Evolutionary conservation across 2,113 vertebrate species (phyloP).

Genomic region (Triplophysa rosa): DNA sequence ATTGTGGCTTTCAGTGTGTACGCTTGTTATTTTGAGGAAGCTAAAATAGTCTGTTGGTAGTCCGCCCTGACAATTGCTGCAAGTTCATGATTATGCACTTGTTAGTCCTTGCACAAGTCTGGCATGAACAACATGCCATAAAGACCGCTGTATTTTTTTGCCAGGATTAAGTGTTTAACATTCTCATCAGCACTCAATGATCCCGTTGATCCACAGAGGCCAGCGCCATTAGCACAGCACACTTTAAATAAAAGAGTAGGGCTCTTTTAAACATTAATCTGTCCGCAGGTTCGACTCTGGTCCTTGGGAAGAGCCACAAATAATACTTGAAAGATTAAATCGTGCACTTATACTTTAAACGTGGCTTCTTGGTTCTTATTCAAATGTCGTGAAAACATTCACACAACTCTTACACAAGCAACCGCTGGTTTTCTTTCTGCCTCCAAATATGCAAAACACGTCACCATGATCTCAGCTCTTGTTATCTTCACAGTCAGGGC

Average conservation of each 20-base stretch:
- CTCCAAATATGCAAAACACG: conserved; percentile 38
- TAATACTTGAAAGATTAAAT: neutral
- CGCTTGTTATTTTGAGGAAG: too few relatives aligned
- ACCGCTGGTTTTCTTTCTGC: conserved; percentile 9
- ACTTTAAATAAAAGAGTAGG: conserved; percentile 12
- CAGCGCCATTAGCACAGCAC: conserved; percentile 48
- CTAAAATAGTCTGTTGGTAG: too few relatives aligned
- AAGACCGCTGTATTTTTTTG: conserved; percentile 58
- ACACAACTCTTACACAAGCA: neutral
- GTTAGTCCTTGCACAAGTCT: conserved; percentile 51
- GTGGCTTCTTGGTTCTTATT: neutral
- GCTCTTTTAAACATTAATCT: conserved; percentile 29
- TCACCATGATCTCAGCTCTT: conserved; percentile 5
- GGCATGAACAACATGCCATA: conserved; percentile 38
- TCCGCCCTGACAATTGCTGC: neutral
- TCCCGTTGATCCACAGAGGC: conserved; percentile 43
- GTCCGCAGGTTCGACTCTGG: neutral
- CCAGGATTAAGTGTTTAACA: conserved; percentile 60
- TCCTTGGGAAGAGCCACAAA: neutral
- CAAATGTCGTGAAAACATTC: neutral
- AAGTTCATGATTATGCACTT: neutral
- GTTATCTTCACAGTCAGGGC: conserved; percentile 21
- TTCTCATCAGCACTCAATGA: conserved; percentile 63
- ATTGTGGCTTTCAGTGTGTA: too few relatives aligned
- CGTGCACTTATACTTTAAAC: neutral